Conservation (phyloP, 2,113 vertebrate species). For the Calyptommatus sinebrachiatus region DNA sequence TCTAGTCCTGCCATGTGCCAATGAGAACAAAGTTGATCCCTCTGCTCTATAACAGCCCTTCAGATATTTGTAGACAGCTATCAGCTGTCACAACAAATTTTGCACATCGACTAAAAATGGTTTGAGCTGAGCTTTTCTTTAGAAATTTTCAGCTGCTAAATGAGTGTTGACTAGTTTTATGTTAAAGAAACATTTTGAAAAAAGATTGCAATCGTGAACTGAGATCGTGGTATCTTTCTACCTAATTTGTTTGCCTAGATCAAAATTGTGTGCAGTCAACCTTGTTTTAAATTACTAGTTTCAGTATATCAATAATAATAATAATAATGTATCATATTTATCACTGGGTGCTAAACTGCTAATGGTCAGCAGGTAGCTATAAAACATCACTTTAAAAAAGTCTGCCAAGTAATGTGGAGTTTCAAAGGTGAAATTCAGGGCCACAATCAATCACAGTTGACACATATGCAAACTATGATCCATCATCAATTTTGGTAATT, state of each 20-base stretch:
- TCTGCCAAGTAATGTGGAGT: background rate
- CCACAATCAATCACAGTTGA: background rate
- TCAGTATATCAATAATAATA: background rate
- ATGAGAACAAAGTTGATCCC: too few relatives aligned
- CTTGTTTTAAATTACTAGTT: background rate
- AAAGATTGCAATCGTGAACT: background rate
- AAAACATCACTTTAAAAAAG: slow-evolving; percentile 16
- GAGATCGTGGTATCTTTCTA: background rate
- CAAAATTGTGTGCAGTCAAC: background rate
- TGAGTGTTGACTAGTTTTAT: background rate
- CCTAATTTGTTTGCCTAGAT: background rate
- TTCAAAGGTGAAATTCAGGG: background rate
- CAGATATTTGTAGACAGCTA: too few relatives aligned
- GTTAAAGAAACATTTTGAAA: slow-evolving; percentile 6
- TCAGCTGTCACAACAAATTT: too few relatives aligned
- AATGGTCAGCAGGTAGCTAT: background rate
- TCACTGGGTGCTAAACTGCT: background rate
- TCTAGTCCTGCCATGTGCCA: too few relatives aligned
- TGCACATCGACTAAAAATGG: background rate
- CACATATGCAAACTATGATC: background rate
- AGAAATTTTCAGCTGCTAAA: background rate
- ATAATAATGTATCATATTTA: background rate
- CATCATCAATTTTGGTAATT: background rate
- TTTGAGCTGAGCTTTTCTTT: background rate
- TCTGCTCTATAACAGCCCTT: too few relatives aligned